Conservation (phyloP, 2,888 invertebrate species). For the Kuschelorhynchus macadamiae region DNA sequence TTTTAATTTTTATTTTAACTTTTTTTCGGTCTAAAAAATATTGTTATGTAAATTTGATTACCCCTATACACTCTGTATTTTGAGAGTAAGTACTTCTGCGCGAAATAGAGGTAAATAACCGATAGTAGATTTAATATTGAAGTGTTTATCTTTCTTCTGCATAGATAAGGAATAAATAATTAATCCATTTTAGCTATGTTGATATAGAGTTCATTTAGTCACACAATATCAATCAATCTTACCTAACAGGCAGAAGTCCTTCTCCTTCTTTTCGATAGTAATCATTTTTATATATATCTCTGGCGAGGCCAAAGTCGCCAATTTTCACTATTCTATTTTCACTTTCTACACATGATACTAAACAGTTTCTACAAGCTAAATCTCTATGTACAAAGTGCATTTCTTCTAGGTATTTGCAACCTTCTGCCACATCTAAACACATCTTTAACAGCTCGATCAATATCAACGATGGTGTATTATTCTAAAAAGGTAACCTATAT, state of each 20-base stretch:
- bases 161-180: too few relatives aligned
- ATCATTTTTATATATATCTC: slow-evolving; percentile 97
- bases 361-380: slow-evolving; percentile 95
- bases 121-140: too few relatives aligned
- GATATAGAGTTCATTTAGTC: too few relatives aligned
- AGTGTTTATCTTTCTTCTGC: too few relatives aligned
- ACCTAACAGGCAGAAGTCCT: slow-evolving; percentile 86
- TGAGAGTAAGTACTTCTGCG: too few relatives aligned
- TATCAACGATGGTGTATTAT: slow-evolving; percentile 73
- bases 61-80: too few relatives aligned
- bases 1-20: too few relatives aligned
- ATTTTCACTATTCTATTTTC: slow-evolving; percentile 90
- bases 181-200: too few relatives aligned
- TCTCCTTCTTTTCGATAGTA: slow-evolving; percentile 96
- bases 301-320: slow-evolving; percentile 96
- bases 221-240: too few relatives aligned
- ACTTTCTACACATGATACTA: slow-evolving; percentile 83
- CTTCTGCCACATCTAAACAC: slow-evolving; percentile 96
- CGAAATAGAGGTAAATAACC: too few relatives aligned
- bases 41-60: too few relatives aligned
- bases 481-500: slow-evolving; percentile 27
- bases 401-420: slow-evolving; percentile 95
- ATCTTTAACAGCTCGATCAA: slow-evolving; percentile 90
- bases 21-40: too few relatives aligned
- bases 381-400: slow-evolving; percentile 98